Base-by-base conservation (phyloP, 2,113 vertebrate species). In the Hucho hucho region DNA sequence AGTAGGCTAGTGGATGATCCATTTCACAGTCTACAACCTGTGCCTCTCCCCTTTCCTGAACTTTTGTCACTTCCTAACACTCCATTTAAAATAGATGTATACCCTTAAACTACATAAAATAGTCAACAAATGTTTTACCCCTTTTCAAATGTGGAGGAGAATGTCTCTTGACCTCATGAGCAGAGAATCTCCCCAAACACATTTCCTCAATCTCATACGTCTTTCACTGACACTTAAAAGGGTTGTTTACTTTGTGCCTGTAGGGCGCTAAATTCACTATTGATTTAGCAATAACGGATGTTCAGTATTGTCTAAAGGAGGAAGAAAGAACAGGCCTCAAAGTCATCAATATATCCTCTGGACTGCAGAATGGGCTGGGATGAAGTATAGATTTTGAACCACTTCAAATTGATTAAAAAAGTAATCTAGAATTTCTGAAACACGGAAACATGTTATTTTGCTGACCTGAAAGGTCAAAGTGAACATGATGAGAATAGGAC, bases 271-370 rank as follows among this genome's bases (percentile, higher is more conserved):
- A 80, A 77, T 79, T 75, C 69, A 18, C 32, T 46, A 84, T 86
- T 87, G 87, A 88, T 88, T 84, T 84, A 84, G 74, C 77, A 86
- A 79, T 81, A 86, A 81, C 75, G 69, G 70, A 77, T 72, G 74
- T 67, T 86, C 78, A 83, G 76, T 76, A 84, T 64, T 69, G 65
- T 77, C 79, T 84, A 87, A 74, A 74, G 61, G 73, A 58, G 80
- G 79, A 56, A 64, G 79, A 87, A 82, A 70, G 77, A 78, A 64
- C 66, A 66, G 71, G 81, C 70, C 14, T 49, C 53, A 81, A 77
- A 49, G 61, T 81, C 81, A 81, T 82, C 82, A 75, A 76, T 70
- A 66, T 64, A 56, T 66, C 63, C 67, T 56, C 71, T 37, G 14
- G 47, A 49, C 47, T 49, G 47, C 47, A 47, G 2, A 47, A 13